Base-by-base conservation (phyloP, 2,797 vertebrate species). In the Microhierax caerulescens region DNA sequence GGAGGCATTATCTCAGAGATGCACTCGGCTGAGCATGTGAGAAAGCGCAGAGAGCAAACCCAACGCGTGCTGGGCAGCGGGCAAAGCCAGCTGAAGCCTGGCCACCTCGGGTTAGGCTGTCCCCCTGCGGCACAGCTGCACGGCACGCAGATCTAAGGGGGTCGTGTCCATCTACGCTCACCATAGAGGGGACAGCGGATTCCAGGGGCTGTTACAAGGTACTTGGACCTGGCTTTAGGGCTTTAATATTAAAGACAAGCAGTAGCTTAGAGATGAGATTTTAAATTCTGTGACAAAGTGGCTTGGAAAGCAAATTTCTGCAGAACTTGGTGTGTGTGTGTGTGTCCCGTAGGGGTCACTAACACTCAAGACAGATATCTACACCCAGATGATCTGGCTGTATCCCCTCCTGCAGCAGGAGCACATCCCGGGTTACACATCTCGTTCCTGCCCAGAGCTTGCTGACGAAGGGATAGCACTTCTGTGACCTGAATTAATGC, bases 391-490 rank as follows among this genome's bases (percentile, higher is more conserved):
- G n/a, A 41, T 45, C 7, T 0, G 2, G 27, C 21, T 1, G 0
- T 25, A 10, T 18, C 37, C 23, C 15, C 32, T 78, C 13, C 57
- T 53, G 68, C 61, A 60, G 64, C 56, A 56, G 25, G 23, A 63
- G 27, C 37, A 74, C 13, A 39, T n/a, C 9, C 24, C 0, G 0
- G 15, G n/a, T 32, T 32, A 56, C 37, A 5, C 13, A 37, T 22
- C 9, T 5, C 16, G 6, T 4, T 70, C 64, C 57, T 59, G 28
- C 24, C 74, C 41, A 65, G 48, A 78, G 36, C 20, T 68, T 68
- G 47, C 41, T 65, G 67, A 45, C 0, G 3, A 63, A 65, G 9
- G 13, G 7, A 27, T 2, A 19, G n/a, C 4, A 25, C 53, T 85
- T 61, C 61, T 41, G 27, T 65, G 50, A 56, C 32, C 25, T 53